Evolutionary conservation across 2,888 invertebrate genomes (phyloP).

Genomic region (Archaeoteleia sp.): DNA sequence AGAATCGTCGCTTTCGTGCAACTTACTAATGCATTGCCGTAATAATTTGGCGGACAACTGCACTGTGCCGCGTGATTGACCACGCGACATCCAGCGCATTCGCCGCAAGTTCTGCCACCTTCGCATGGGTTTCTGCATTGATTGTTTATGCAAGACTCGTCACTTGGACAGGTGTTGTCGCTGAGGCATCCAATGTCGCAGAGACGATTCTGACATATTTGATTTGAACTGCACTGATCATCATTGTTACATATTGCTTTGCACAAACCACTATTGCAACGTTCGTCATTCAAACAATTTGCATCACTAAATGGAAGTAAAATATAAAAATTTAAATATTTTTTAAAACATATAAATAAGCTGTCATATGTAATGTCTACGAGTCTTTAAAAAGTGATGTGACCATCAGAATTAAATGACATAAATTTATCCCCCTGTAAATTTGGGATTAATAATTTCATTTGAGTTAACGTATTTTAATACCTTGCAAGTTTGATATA

Average conservation of each 20-base stretch:
- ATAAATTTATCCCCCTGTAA: neutral
- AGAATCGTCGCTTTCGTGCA: conserved; percentile 83
- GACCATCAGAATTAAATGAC: too few species aligned
- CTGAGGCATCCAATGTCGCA: conserved; percentile 92
- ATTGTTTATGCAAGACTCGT: conserved; percentile 88
- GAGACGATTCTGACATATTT: conserved; percentile 91
- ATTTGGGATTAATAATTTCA: too few species aligned
- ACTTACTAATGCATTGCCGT: conserved; percentile 87
- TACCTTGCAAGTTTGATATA: too few species aligned
- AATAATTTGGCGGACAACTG: conserved; percentile 86
- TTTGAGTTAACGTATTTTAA: too few species aligned
- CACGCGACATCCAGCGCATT: conserved; percentile 88
- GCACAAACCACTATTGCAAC: conserved; percentile 89
- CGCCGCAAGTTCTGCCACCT: conserved; percentile 84
- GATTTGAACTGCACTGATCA: conserved; percentile 84
- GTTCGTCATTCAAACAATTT: conserved; percentile 89
- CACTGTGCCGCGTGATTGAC: conserved; percentile 90
- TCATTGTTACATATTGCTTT: conserved; percentile 91
- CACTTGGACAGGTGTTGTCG: conserved; percentile 84
- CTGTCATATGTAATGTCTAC: too few species aligned
- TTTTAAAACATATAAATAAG: too few species aligned
- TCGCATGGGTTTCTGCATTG: conserved; percentile 90
- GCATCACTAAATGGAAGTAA: conserved; percentile 79
- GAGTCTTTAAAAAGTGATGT: too few species aligned
- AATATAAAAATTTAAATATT: neutral